Conservation (phyloP, 2,888 invertebrate genomes). For the Drosophila pseudotalamancana region DNA sequence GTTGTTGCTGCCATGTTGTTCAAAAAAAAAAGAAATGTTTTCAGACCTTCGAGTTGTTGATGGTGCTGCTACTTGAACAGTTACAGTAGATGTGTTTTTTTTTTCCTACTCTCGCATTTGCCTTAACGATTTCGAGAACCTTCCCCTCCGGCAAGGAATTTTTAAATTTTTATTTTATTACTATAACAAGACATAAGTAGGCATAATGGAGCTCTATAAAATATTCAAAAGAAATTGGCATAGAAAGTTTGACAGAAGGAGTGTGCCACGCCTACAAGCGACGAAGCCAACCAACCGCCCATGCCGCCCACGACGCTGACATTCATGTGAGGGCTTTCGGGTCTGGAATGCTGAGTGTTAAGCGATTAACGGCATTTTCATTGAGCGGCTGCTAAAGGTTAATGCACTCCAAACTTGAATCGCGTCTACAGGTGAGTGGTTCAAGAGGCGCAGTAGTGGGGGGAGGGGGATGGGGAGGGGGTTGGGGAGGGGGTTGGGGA, state of each 20-base stretch:
- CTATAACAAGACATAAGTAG: slow-evolving; percentile 83
- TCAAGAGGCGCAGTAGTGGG: not conserved
- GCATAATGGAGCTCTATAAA: slow-evolving; percentile 81
- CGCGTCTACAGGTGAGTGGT: slow-evolving; percentile 33
- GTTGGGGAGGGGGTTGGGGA: no score
- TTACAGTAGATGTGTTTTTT: slow-evolving; percentile 13
- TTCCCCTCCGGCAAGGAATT: slow-evolving; percentile 34
- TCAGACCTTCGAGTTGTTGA: slow-evolving; percentile 34
- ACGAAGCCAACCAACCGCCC: no score
- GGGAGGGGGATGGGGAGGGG: not conserved
- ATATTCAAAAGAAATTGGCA: slow-evolving; percentile 81
- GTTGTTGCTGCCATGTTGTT: slow-evolving; percentile 30
- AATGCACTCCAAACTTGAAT: slow-evolving; percentile 67
- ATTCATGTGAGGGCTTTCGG: slow-evolving; percentile 26
- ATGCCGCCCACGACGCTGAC: not conserved
- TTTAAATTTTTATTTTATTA: slow-evolving; percentile 82
- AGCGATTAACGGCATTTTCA: slow-evolving; percentile 67
- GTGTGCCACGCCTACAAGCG: not conserved
- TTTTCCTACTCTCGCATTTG: slow-evolving; percentile 54
- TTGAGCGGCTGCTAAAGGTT: slow-evolving; percentile 58
- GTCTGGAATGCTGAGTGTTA: slow-evolving; percentile 52
- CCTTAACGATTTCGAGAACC: slow-evolving; percentile 59
- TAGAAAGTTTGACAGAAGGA: slow-evolving; percentile 53
- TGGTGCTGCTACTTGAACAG: slow-evolving; percentile 35
- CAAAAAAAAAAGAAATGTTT: slow-evolving; percentile 53